Conservation (phyloP, 2,797 vertebrate genomes). For the Mastacembelus armatus region DNA sequence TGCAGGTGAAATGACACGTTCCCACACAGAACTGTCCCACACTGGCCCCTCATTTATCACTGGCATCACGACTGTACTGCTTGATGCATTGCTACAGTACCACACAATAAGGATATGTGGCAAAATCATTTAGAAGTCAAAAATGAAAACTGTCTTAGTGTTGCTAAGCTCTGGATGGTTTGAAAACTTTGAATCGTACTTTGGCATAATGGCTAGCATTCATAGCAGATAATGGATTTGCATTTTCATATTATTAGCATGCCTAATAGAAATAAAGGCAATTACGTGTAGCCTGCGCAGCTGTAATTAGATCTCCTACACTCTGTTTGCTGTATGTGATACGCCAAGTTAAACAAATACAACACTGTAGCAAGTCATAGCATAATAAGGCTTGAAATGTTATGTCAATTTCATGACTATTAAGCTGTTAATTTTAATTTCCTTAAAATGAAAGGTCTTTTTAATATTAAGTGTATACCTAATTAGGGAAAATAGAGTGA, state of each 20-base stretch:
- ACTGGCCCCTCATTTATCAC: slow-evolving; percentile 28
- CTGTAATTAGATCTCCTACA: too few species aligned
- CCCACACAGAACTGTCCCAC: slow-evolving; percentile 25
- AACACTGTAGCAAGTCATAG: too few species aligned
- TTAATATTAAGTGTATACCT: too few species aligned
- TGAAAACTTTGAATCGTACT: background rate
- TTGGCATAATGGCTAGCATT: background rate
- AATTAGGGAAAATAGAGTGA: too few species aligned
- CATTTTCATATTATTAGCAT: background rate
- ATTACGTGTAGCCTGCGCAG: too few species aligned
- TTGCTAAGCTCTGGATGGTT: background rate
- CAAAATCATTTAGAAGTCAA: background rate
- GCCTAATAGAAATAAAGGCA: too few species aligned
- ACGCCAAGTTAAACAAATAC: too few species aligned
- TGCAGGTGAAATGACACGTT: slow-evolving; percentile 19
- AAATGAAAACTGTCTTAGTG: background rate
- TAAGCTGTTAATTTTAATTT: too few species aligned
- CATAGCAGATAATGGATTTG: background rate
- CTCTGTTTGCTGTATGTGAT: too few species aligned
- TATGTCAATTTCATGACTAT: too few species aligned
- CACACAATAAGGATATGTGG: background rate
- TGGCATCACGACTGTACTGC: slow-evolving; percentile 3
- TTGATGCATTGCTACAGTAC: background rate
- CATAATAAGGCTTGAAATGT: too few species aligned
- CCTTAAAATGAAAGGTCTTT: too few species aligned